A percentile compares a stretch with the other conserved stretches of the same genome.
Conservation (phyloP, 1,140 invertebrate species). For the Drosophila equinoxialis region DNA sequence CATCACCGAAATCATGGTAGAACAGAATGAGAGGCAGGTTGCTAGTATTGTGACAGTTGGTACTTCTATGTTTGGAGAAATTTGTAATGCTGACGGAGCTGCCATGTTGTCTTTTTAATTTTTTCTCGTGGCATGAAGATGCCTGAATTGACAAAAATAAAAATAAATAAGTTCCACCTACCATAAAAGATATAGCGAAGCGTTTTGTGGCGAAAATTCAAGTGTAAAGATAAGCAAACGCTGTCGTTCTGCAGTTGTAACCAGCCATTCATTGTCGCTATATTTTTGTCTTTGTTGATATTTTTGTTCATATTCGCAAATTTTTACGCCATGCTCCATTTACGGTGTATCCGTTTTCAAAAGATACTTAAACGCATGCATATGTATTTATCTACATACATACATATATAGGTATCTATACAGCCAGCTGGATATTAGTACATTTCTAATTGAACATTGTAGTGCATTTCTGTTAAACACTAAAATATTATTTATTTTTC, state of each 20-base stretch:
- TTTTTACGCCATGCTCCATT: conserved; percentile 70
- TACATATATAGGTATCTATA: neutral
- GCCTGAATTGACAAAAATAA: conserved; percentile 71
- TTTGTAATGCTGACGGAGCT: conserved; percentile 62
- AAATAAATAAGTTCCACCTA: neutral
- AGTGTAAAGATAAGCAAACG: conserved; percentile 60
- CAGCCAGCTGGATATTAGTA: neutral
- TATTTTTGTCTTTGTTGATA: conserved; percentile 56
- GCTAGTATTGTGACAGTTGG: conserved; percentile 40
- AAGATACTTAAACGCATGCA: conserved; percentile 11
- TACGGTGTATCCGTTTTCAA: conserved; percentile 72
- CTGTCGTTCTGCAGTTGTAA: neutral
- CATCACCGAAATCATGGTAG: conserved; percentile 16
- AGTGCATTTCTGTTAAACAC: conserved; percentile 67
- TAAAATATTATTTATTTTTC: conserved; percentile 36
- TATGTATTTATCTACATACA: neutral
- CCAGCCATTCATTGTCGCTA: conserved; percentile 8
- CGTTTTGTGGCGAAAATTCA: conserved; percentile 30
- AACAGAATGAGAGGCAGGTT: conserved; percentile 24
- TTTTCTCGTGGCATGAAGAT: conserved; percentile 67
- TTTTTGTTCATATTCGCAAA: conserved; percentile 39
- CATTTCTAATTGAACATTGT: conserved; percentile 70
- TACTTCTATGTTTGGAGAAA: conserved; percentile 67
- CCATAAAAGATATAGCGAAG: conserved; percentile 3
- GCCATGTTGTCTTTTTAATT: conserved; percentile 65